Percentiles rank a stretch among this genome's conserved stretches.
Evolutionary conservation across 2,888 invertebrate genomes (phyloP).

Genomic region (Apodemia duryi): DNA sequence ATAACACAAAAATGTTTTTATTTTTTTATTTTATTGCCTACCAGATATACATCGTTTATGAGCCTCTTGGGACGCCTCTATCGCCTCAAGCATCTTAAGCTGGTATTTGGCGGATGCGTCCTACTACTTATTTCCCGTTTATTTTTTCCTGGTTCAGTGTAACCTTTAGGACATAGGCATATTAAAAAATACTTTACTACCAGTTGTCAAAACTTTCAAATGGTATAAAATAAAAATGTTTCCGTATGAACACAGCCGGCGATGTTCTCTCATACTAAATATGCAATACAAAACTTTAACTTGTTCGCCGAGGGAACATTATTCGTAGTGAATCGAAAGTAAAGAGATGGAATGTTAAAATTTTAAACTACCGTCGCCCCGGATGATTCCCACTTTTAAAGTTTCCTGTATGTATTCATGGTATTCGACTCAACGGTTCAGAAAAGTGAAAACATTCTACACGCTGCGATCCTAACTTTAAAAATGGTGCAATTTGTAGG

Average conservation of each 20-base stretch:
- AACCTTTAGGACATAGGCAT: too few relatives aligned
- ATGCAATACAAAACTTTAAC: conserved; percentile 20
- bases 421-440: conserved; percentile 61
- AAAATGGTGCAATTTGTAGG: conserved; percentile 35
- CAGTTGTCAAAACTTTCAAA: too few relatives aligned
- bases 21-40: too few relatives aligned
- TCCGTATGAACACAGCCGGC: neutral
- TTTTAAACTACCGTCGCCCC: conserved; percentile 41
- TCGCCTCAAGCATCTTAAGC: too few relatives aligned
- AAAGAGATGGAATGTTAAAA: conserved; percentile 34
- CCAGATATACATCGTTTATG: too few relatives aligned
- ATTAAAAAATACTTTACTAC: too few relatives aligned
- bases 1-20: too few relatives aligned
- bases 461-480: conserved; percentile 45
- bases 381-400: conserved; percentile 64
- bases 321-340: conserved; percentile 29
- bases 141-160: too few relatives aligned
- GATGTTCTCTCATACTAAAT: neutral
- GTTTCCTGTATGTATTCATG: conserved; percentile 61
- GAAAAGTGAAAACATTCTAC: conserved; percentile 73
- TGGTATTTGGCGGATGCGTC: too few relatives aligned
- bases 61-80: too few relatives aligned
- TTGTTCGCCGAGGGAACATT: conserved; percentile 25
- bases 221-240: too few relatives aligned
- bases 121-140: too few relatives aligned